Percentiles rank a stretch among this genome's conserved stretches.
These are phyloP conservation scores for Nysson spinosus DNA, from an alignment of 2,888 invertebrate species.

Conservation along the genomic window DNA sequence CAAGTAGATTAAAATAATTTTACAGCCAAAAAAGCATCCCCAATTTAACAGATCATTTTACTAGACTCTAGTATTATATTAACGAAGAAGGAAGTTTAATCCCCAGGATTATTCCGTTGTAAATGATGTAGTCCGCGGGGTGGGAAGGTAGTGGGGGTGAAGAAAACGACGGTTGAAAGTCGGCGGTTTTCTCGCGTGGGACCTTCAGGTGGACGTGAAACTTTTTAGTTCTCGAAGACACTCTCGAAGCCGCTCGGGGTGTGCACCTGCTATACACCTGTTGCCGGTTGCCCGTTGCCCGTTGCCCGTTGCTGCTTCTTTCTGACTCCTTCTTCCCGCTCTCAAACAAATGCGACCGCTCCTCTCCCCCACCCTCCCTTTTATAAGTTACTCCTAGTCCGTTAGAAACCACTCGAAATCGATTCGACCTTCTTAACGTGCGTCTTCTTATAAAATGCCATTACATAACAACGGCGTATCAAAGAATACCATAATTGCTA, in stretches of 20 bases:
- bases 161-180: conserved; percentile 71
- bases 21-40: no score
- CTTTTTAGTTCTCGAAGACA: conserved; percentile 61
- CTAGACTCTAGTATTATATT: no score
- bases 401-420: conserved; percentile 43
- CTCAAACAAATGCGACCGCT: conserved; percentile 48
- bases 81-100: no score
- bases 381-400: conserved; percentile 48
- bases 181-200: conserved; percentile 72
- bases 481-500: no score
- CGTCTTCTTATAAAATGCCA: not conserved
- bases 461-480: no score
- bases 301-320: conserved; percentile 43
- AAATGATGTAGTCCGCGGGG: conserved; percentile 63
- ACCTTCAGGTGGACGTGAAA: conserved; percentile 75
- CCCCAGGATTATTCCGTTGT: no score
- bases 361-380: conserved; percentile 17
- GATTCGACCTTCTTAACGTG: conserved; percentile 28
- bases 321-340: conserved; percentile 49
- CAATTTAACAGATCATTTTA: no score
- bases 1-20: no score
- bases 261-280: conserved; percentile 77
- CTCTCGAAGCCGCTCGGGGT: conserved; percentile 63
- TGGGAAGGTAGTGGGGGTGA: conserved; percentile 52
- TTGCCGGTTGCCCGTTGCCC: conserved; percentile 74